phyloP scores from a whole-genome alignment of 1,140 invertebrate species.

The Halyomorpha halys region DNA sequence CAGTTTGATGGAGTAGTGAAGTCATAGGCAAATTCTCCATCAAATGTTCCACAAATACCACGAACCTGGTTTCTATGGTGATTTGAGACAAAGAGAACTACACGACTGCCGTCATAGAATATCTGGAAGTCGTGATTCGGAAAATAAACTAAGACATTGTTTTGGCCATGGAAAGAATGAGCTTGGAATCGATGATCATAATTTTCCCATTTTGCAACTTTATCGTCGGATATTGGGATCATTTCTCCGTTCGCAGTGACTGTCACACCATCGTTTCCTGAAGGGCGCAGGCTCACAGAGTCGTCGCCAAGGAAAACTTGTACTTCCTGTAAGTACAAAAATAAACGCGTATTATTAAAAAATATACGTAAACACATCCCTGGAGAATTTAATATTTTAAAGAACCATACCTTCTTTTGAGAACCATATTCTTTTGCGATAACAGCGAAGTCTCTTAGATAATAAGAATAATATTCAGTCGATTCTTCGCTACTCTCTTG shows the following conservation, averaged over 20 bases:
- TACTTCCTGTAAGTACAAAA: background rate
- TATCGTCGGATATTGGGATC: constrained; percentile 31
- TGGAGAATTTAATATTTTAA: too few species aligned
- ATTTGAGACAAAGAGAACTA: constrained; percentile 37
- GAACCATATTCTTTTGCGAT: too few species aligned
- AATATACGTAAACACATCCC: too few species aligned
- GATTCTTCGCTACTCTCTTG: too few species aligned
- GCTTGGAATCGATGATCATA: constrained; percentile 39
- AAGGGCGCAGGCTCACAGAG: constrained; percentile 29
- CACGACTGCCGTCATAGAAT: constrained; percentile 43
- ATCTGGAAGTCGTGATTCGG: constrained; percentile 35
- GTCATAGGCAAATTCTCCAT: constrained; percentile 44
- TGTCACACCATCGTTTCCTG: constrained; percentile 24
- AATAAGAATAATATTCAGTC: too few species aligned
- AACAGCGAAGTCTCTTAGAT: too few species aligned
- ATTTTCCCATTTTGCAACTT: constrained; percentile 30
- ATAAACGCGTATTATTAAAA: too few species aligned
- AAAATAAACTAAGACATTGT: background rate
- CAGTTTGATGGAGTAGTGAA: constrained; percentile 47
- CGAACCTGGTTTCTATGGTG: constrained; percentile 41
- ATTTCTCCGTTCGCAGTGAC: constrained; percentile 36
- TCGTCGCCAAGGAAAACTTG: constrained; percentile 33
- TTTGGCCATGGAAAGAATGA: constrained; percentile 39
- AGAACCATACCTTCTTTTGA: too few species aligned
- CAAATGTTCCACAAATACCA: constrained; percentile 55